Percentiles rank a stretch among this genome's conserved stretches.
phyloP scores from a whole-genome alignment of 1,140 invertebrate genomes.

The Diorhabda carinulata region DNA sequence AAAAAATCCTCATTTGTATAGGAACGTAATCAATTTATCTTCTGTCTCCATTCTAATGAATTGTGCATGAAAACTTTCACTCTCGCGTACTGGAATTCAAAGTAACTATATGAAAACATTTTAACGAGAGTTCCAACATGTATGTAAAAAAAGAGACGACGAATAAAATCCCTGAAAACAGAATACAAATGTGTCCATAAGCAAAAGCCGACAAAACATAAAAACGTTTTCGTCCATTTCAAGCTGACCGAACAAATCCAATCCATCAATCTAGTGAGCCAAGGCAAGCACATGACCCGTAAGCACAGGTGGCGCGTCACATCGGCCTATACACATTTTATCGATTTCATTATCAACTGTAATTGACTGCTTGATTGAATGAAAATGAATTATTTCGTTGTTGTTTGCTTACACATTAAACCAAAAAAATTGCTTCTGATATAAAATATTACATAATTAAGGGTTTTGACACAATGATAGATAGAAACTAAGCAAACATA shows the following conservation, averaged over 20 bases:
- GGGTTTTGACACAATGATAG: no score
- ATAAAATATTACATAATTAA: no score
- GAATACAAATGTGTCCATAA: not conserved
- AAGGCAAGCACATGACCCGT: not conserved
- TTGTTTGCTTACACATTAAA: not conserved
- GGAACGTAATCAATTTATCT: no score
- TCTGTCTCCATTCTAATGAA: no score
- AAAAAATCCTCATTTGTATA: no score
- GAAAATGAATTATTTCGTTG: not conserved
- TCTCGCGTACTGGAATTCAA: no score
- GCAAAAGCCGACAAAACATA: conserved; percentile 2
- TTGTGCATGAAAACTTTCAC: no score
- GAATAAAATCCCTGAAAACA: conserved; percentile 2
- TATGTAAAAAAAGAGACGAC: no score
- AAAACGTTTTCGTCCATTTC: conserved; percentile 2
- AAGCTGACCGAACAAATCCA: conserved; percentile 1
- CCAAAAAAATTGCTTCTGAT: no score
- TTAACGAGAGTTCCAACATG: no score
- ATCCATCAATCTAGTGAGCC: conserved; percentile 1
- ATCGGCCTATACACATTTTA: not conserved
- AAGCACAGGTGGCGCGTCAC: conserved; percentile 1
- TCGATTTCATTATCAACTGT: not conserved
- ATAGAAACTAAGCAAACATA: no score
- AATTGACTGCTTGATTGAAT: not conserved
- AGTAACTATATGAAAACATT: no score